These are phyloP conservation scores for Ametastegia equiseti DNA, from an alignment of 2,888 invertebrate genomes.

Conservation along the genomic window DNA sequence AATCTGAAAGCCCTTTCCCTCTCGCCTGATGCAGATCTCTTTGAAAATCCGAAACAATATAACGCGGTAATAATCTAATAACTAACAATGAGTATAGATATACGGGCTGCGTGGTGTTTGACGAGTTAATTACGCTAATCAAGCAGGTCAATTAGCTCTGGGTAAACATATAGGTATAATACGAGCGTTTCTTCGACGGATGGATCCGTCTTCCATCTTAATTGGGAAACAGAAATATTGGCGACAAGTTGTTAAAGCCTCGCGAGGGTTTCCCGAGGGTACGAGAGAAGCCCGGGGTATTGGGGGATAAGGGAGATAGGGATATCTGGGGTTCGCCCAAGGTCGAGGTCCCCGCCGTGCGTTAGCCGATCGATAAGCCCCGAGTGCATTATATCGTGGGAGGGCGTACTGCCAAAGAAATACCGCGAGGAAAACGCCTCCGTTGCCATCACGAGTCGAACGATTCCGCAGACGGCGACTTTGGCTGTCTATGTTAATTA, in stretches of 20 bases:
- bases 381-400: background rate
- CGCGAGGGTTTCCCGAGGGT: background rate
- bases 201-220: too few species aligned
- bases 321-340: slow-evolving; percentile 31
- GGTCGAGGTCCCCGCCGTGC: slow-evolving; percentile 40
- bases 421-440: background rate
- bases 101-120: background rate
- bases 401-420: background rate
- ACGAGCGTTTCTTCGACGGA: background rate
- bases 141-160: slow-evolving; percentile 9
- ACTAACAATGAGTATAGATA: background rate
- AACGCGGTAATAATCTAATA: background rate
- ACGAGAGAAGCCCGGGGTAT: background rate
- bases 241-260: background rate
- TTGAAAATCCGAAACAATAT: too few species aligned
- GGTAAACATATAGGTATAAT: background rate
- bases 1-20: background rate
- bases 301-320: background rate
- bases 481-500: too few species aligned
- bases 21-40: too few species aligned
- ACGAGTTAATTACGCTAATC: slow-evolving; percentile 14
- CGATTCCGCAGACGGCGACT: background rate
- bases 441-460: background rate
- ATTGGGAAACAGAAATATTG: background rate
- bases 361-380: slow-evolving; percentile 17